phyloP scores from a whole-genome alignment of 2,888 invertebrate species.

The Agapetus fuscipes region DNA sequence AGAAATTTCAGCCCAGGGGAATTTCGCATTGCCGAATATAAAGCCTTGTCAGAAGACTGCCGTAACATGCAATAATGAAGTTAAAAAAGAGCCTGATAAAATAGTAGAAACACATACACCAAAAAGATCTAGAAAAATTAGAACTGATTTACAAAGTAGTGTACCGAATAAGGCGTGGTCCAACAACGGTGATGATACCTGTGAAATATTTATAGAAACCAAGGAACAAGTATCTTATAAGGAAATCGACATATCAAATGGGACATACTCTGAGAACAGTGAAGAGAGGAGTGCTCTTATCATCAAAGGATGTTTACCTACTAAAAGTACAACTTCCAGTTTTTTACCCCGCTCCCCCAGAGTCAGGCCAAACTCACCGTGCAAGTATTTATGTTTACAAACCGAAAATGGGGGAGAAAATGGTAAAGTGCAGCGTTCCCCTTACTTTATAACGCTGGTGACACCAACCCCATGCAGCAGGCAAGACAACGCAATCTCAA shows the following conservation, averaged over 20 bases:
- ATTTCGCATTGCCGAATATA: too few species aligned
- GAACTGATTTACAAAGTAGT: background rate
- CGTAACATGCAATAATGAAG: background rate
- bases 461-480: conserved; percentile 27
- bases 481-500: conserved; percentile 22
- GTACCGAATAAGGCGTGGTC: background rate
- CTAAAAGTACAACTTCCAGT: conserved; percentile 2
- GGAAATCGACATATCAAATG: background rate
- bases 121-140: background rate
- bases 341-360: background rate
- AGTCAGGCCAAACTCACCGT: conserved; percentile 1
- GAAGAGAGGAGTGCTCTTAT: background rate
- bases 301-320: conserved; percentile 4
- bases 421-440: conserved; percentile 4
- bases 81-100: background rate
- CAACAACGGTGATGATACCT: too few species aligned
- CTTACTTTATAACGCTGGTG: conserved; percentile 14
- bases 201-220: background rate
- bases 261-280: background rate
- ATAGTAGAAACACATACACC: background rate
- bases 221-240: background rate
- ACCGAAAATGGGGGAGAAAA: conserved; percentile 9
- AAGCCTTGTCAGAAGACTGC: too few species aligned
- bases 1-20: too few species aligned
- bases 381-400: conserved; percentile 6